A percentile compares a stretch with the other conserved stretches of the same genome.
Evolutionary conservation across 2,797 vertebrate genomes (phyloP).

Genomic region (Mionectes olivaceus): DNA sequence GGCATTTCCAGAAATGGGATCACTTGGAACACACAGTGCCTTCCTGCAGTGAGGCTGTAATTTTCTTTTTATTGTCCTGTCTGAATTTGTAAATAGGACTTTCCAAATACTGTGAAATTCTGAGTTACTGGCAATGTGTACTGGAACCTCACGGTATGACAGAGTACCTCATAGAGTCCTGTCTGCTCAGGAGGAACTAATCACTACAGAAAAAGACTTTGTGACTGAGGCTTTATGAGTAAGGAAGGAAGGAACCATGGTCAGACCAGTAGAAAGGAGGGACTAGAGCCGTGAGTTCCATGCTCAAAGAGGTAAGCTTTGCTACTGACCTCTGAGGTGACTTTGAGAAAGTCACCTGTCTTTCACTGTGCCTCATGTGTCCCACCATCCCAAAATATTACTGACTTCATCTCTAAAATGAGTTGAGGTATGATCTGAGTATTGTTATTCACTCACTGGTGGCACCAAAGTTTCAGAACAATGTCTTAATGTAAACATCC

Average conservation of each 20-base stretch:
- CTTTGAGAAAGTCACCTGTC: not conserved
- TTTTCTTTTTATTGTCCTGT: not conserved
- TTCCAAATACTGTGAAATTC: not conserved
- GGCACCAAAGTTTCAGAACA: not conserved
- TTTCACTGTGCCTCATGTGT: not conserved
- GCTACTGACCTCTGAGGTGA: not conserved
- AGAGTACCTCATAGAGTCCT: not conserved
- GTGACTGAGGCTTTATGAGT: not conserved
- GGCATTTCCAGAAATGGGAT: not conserved
- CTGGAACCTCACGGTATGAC: not conserved
- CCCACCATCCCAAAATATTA: not conserved
- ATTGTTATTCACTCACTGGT: not conserved
- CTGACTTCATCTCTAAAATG: not conserved
- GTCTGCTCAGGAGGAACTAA: not conserved
- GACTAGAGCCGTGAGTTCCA: not conserved
- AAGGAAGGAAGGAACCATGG: not conserved
- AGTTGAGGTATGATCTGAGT: not conserved
- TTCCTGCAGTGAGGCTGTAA: not conserved
- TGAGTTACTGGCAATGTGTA: not conserved
- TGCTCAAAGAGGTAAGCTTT: not conserved
- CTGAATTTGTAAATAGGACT: not conserved
- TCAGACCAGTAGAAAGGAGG: not conserved
- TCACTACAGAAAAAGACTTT: not conserved
- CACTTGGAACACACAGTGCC: not conserved
- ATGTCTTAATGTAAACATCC: constrained; percentile 49